Evolutionary conservation across 1,140 invertebrate species (phyloP).

Genomic region (Mamestra configurata): DNA sequence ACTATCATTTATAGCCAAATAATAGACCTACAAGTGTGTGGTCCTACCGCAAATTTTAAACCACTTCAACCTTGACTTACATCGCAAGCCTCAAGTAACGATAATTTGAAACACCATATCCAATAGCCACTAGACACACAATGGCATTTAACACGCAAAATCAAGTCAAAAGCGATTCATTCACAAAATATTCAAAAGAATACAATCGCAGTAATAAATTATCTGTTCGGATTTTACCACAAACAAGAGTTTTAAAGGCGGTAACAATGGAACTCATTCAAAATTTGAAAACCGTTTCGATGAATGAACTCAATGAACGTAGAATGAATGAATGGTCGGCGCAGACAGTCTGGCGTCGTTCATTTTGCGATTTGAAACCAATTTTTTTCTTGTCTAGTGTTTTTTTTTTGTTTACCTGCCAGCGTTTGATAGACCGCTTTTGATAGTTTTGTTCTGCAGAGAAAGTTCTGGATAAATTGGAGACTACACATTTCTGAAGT

Average conservation of each 20-base stretch:
- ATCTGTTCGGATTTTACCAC: conserved; percentile 53
- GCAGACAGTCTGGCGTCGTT: conserved; percentile 60
- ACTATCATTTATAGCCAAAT: not conserved
- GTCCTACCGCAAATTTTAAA: conserved; percentile 4
- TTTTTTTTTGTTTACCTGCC: conserved; percentile 51
- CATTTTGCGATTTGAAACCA: conserved; percentile 58
- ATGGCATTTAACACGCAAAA: conserved; percentile 47
- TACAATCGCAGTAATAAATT: conserved; percentile 56
- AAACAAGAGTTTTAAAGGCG: conserved; percentile 43
- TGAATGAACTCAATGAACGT: conserved; percentile 56
- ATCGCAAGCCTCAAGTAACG: conserved; percentile 1
- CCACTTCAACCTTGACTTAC: not conserved
- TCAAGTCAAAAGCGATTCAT: conserved; percentile 39
- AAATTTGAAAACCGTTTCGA: conserved; percentile 44
- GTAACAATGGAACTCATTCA: conserved; percentile 32
- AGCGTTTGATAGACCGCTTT: not conserved
- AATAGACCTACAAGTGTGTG: conserved; percentile 14
- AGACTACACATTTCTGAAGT: not conserved
- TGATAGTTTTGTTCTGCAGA: not conserved
- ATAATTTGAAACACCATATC: conserved; percentile 42
- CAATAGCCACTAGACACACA: conserved; percentile 16
- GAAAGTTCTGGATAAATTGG: conserved; percentile 22
- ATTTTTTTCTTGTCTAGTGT: conserved; percentile 47
- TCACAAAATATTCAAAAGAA: conserved; percentile 40
- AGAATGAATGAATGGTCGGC: conserved; percentile 46